Conservation (phyloP, 2,113 vertebrate genomes). For the Mastomys coucha region DNA sequence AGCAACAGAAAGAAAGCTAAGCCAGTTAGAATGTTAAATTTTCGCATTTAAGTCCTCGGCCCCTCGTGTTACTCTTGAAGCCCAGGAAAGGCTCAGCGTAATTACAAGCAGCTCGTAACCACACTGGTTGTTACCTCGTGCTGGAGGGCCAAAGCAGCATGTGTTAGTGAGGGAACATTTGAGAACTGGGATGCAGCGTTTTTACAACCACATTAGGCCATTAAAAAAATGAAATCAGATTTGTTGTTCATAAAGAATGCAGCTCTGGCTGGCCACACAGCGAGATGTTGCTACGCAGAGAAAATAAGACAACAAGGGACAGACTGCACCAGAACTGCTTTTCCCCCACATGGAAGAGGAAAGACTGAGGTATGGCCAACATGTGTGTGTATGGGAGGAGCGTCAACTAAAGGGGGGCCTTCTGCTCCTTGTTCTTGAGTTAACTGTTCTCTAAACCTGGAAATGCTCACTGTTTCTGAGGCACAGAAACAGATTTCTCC, state of each 20-base stretch:
- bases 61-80: conserved; percentile 3
- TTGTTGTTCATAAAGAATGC: conserved; percentile 62
- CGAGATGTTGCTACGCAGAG: conserved; percentile 51
- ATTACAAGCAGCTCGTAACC: conserved; percentile 18
- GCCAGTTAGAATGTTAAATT: not conserved
- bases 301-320: conserved; percentile 56
- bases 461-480: conserved; percentile 20
- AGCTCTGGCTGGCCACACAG: conserved; percentile 53
- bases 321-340: not conserved
- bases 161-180: conserved; percentile 24
- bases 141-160: not conserved
- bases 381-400: not conserved
- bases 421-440: not conserved
- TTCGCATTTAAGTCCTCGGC: conserved; percentile 35
- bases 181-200: conserved; percentile 54
- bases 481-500: conserved; percentile 21
- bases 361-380: not conserved
- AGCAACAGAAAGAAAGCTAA: not conserved
- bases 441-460: conserved; percentile 15
- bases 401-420: not conserved
- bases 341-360: not conserved
- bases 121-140: conserved; percentile 23
- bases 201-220: conserved; percentile 42
- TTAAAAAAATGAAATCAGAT: conserved; percentile 49
- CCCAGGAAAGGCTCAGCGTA: not conserved